Base-by-base conservation (phyloP, 2,797 vertebrate genomes). In the Sebastolobus alascanus region DNA sequence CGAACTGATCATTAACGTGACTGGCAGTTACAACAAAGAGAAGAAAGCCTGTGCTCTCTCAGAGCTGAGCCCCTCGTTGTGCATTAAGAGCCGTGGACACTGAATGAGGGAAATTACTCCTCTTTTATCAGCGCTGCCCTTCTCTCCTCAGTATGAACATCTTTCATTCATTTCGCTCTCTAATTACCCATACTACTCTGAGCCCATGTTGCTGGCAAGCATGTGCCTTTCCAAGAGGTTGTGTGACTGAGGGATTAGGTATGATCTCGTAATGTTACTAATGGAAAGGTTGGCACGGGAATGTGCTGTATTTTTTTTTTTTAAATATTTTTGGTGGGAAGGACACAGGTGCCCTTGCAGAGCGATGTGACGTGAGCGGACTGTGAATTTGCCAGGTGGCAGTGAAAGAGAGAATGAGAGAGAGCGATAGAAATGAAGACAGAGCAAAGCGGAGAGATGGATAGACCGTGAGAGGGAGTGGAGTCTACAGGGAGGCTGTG, bases 311-410 rank as follows among this genome's bases (percentile, higher is more conserved):
- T 89, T 92, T 88, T 80, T 25, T 80, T 25, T 81, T 31, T 75
- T 71, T 43, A 3, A 22, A 10, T 31, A 83, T 86, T 93, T 93
- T 91, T 84, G 90, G 92, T 92, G 93, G 93, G 95, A 96, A 96
- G 95, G 95, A 96, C 96, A 96, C 96, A 96, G 96, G 96, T 96
- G 96, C 94, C 96, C 96, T 96, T 96, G 96, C 95, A 96, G 94
- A 95, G 94, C 91, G 90, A 92, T 94, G 93, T 96, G 95, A 96
- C 96, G 96, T 96, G 96, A 96, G 95, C 75, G 86, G 96, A 96
- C 95, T 96, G 94, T 95, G 95, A 96, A 96, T 96, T 95, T 95
- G 94, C 95, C 96, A 96, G 96, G 96, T 96, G 96, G 96, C 91
- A 92, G 87, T 66, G 89, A 93, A 93, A 94, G 89, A 94, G 88